phyloP scores from a whole-genome alignment of 2,113 vertebrate genomes.

The Cygnus atratus region DNA sequence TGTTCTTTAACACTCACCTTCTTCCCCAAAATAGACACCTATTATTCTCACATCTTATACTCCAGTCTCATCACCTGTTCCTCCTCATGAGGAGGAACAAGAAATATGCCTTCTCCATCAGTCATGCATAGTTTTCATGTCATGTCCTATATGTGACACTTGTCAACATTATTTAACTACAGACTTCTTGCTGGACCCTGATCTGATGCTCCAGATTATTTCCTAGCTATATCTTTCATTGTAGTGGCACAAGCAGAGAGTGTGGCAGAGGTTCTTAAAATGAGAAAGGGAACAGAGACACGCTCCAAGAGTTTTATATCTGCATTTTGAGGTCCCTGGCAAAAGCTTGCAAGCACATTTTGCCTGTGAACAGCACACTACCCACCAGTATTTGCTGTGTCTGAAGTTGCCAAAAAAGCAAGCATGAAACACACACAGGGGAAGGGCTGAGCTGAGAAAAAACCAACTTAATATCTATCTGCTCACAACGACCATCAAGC shows the following conservation, averaged over 20 bases:
- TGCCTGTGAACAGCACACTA: conserved; percentile 15
- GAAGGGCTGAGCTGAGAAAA: conserved; percentile 23
- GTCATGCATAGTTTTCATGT: neutral
- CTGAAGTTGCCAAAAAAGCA: conserved; percentile 37
- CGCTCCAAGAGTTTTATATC: neutral
- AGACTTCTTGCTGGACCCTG: neutral
- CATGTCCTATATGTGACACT: neutral
- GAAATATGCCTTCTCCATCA: neutral
- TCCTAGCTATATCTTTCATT: neutral
- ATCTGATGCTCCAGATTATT: neutral
- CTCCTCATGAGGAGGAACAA: neutral
- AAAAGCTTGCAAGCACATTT: conserved; percentile 25
- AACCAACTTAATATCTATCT: conserved; percentile 45
- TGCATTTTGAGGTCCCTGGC: neutral
- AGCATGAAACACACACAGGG: conserved; percentile 15
- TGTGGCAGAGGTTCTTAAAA: neutral
- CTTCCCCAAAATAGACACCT: neutral
- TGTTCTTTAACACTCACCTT: neutral
- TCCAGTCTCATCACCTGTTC: neutral
- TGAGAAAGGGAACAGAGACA: neutral
- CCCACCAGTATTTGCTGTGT: neutral
- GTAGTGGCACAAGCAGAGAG: fast-evolving
- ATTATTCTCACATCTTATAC: neutral
- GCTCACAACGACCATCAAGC: conserved; percentile 15
- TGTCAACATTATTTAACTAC: neutral